Conservation (phyloP, 1,140 invertebrate species). For the Diorhabda sublineata region DNA sequence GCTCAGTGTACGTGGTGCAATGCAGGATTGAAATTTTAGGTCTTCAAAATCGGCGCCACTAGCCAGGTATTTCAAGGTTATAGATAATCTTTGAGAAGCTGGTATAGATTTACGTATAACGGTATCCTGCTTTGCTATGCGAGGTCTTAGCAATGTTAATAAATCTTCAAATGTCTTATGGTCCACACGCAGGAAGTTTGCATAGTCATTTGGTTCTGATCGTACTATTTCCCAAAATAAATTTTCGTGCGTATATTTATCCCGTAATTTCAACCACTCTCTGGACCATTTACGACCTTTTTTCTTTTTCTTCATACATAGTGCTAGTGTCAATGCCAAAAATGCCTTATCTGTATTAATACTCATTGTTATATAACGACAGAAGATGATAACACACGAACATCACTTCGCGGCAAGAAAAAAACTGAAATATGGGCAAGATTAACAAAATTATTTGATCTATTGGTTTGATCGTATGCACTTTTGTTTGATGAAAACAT, state of each 20-base stretch:
- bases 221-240: slow-evolving; percentile 6
- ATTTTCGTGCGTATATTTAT: not conserved
- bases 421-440: slow-evolving; percentile 8
- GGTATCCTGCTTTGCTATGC: slow-evolving; percentile 11
- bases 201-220: slow-evolving; percentile 9
- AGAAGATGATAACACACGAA: too few species aligned
- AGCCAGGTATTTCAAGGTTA: slow-evolving; percentile 13
- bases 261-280: slow-evolving; percentile 1
- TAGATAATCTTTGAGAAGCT: slow-evolving; percentile 14
- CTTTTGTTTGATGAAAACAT: slow-evolving; percentile 12
- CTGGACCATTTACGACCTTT: slow-evolving; percentile 1
- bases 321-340: slow-evolving; percentile 13
- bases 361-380: slow-evolving; percentile 15
- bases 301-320: slow-evolving; percentile 12
- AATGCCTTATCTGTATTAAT: slow-evolving; percentile 9
- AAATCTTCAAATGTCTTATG: slow-evolving; percentile 10
- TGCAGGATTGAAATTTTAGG: slow-evolving; percentile 8
- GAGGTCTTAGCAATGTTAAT: slow-evolving; percentile 7
- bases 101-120: slow-evolving; percentile 15
- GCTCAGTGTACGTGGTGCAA: slow-evolving; percentile 6
- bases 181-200: slow-evolving; percentile 2
- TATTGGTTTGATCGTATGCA: slow-evolving; percentile 13
- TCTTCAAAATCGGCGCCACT: slow-evolving; percentile 8
- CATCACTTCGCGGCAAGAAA: slow-evolving; percentile 4
- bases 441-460: slow-evolving; percentile 8